phyloP scores from a whole-genome alignment of 2,888 invertebrate species.

The Auanema freiburgensis region DNA sequence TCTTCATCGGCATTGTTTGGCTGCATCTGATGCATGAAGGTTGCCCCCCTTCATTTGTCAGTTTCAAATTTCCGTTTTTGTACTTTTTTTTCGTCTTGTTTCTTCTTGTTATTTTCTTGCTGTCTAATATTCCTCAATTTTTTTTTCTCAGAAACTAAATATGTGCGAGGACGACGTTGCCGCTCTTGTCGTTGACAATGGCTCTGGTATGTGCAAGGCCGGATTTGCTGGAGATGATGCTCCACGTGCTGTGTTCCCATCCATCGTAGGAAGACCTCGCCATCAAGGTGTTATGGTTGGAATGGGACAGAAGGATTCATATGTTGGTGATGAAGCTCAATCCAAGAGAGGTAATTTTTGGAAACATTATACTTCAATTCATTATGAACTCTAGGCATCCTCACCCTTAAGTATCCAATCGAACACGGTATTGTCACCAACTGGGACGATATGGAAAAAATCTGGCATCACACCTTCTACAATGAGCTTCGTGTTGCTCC shows the following conservation, averaged over 20 bases:
- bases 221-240: slow-evolving; percentile 78
- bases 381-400: slow-evolving; percentile 70
- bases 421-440: slow-evolving; percentile 94
- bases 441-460: slow-evolving; percentile 98
- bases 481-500: slow-evolving; percentile 92
- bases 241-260: slow-evolving; percentile 78
- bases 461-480: slow-evolving; percentile 98
- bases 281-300: slow-evolving; percentile 71
- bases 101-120: neutral
- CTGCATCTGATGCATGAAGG: slow-evolving; percentile 10
- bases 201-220: slow-evolving; percentile 73
- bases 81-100: neutral
- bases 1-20: slow-evolving; percentile 9
- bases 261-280: slow-evolving; percentile 74
- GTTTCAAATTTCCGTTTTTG: neutral
- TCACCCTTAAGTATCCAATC: slow-evolving; percentile 89
- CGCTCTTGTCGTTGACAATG: slow-evolving; percentile 55
- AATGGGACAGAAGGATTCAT: slow-evolving; percentile 67
- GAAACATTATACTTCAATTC: neutral
- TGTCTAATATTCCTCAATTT: neutral
- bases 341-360: slow-evolving; percentile 18
- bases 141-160: slow-evolving; percentile 1
- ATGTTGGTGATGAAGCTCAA: slow-evolving; percentile 63
- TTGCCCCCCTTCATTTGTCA: neutral
- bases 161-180: slow-evolving; percentile 56